phyloP scores from a whole-genome alignment of 2,113 vertebrate genomes.

The Sinocyclocheilus rhinocerous region DNA sequence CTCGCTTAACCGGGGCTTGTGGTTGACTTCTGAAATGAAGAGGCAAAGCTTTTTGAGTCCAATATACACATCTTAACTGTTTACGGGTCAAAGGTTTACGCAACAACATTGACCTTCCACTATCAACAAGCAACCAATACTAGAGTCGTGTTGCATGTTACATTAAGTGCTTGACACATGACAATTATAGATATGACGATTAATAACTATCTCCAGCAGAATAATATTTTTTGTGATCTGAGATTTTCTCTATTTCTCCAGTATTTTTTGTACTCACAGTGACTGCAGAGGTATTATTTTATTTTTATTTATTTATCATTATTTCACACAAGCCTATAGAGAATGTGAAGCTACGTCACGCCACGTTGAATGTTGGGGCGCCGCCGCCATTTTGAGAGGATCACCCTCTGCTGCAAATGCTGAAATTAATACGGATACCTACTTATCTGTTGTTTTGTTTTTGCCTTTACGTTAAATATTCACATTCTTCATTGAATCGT shows the following conservation, averaged over 20 bases:
- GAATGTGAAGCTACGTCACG: too few species aligned
- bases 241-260: not conserved
- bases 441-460: too few species aligned
- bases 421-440: too few species aligned
- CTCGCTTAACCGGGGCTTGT: not conserved
- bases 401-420: too few species aligned
- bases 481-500: too few species aligned
- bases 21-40: conserved; percentile 13
- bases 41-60: not conserved
- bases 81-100: not conserved
- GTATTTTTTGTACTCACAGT: not conserved
- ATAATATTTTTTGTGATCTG: not conserved
- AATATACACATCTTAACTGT: not conserved
- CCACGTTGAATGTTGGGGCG: too few species aligned
- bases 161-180: not conserved
- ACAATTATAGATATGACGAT: not conserved
- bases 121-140: conserved; percentile 8
- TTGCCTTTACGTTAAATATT: too few species aligned
- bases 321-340: not conserved
- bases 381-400: too few species aligned
- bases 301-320: not conserved
- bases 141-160: not conserved
- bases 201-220: not conserved
- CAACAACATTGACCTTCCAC: not conserved
- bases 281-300: not conserved